Percentiles rank a stretch among this genome's conserved stretches.
Evolutionary conservation across 2,888 invertebrate species (phyloP).

Genomic region (Cataglyphis albicans): DNA sequence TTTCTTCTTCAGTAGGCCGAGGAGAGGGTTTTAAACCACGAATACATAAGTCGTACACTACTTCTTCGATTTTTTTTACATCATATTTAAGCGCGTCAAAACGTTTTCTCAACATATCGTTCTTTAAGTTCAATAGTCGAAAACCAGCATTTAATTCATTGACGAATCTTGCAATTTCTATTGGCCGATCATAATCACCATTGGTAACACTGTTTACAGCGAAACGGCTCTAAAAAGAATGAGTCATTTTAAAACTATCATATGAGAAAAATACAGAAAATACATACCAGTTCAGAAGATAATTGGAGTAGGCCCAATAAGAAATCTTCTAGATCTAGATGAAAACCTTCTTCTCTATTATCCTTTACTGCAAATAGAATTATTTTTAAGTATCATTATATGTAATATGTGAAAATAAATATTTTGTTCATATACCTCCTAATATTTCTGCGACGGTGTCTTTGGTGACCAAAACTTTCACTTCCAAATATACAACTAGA

Average conservation of each 20-base stretch:
- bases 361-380: constrained; percentile 89
- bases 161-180: constrained; percentile 94
- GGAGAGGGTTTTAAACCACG: constrained; percentile 89
- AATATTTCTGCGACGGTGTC: constrained; percentile 92
- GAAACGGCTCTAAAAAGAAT: constrained; percentile 89
- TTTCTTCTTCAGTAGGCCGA: constrained; percentile 59
- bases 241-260: constrained; percentile 4
- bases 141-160: constrained; percentile 96
- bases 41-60: constrained; percentile 95
- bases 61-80: constrained; percentile 97
- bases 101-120: constrained; percentile 94
- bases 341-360: constrained; percentile 91
- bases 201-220: constrained; percentile 95
- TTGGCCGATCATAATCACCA: constrained; percentile 93
- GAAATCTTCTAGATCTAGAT: constrained; percentile 96
- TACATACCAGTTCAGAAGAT: constrained; percentile 93
- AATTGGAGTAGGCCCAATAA: constrained; percentile 93
- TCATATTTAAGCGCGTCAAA: constrained; percentile 96
- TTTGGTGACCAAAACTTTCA: constrained; percentile 91
- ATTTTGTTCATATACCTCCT: constrained; percentile 88
- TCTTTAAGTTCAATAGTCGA: constrained; percentile 95
- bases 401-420: constrained; percentile 10
- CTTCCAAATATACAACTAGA: constrained; percentile 93
- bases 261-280: not conserved
- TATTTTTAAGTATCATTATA: constrained; percentile 2